Conservation (phyloP, 2,888 invertebrate genomes). For the Teleogryllus oceanicus region DNA sequence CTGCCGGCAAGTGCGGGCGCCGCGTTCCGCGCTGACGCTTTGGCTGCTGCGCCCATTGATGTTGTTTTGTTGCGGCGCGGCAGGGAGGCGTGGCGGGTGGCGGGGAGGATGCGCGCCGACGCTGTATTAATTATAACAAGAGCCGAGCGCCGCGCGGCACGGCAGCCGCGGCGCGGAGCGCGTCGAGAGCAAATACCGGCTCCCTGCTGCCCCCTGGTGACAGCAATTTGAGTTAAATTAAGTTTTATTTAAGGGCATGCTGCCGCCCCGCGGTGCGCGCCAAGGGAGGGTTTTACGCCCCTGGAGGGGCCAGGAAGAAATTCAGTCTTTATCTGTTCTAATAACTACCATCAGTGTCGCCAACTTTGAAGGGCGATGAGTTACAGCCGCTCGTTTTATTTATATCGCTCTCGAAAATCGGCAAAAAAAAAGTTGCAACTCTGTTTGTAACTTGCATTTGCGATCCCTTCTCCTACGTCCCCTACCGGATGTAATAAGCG, state of each 20-base stretch:
- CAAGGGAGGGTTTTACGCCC: too few relatives aligned
- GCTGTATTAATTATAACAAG: too few relatives aligned
- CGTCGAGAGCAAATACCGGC: too few relatives aligned
- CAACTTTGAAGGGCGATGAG: neutral
- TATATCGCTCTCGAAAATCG: neutral
- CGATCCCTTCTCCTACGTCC: neutral
- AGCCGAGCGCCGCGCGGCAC: too few relatives aligned
- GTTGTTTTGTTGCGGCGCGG: too few relatives aligned
- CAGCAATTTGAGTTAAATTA: constrained; percentile 2
- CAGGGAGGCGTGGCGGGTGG: too few relatives aligned
- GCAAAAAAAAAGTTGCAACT: neutral
- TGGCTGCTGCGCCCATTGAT: too few relatives aligned
- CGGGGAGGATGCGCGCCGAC: too few relatives aligned
- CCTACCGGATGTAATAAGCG: neutral
- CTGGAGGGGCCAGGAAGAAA: neutral
- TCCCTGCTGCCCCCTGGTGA: neutral
- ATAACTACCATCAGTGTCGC: constrained; percentile 10
- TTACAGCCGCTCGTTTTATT: neutral
- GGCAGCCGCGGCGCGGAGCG: too few relatives aligned
- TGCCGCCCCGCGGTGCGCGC: too few relatives aligned
- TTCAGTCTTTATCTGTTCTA: neutral
- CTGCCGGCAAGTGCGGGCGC: too few relatives aligned
- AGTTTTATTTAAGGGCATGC: neutral
- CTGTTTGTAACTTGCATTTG: neutral
- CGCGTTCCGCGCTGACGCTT: too few relatives aligned